Conservation (phyloP, 2,888 invertebrate genomes). For the Meiosimyza platycephala region DNA sequence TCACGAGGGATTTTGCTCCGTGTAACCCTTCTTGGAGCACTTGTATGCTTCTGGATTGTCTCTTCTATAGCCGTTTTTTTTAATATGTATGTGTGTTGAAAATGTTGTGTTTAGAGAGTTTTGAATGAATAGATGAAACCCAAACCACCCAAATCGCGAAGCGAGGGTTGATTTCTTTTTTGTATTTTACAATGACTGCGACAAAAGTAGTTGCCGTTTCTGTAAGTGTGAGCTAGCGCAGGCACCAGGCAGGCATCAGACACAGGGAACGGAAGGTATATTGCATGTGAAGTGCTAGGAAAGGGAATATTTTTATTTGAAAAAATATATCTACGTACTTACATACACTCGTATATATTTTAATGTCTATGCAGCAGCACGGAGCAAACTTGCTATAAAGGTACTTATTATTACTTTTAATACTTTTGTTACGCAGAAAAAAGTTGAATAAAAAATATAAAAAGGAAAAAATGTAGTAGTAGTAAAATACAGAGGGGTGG, state of each 20-base stretch:
- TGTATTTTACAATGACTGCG: constrained; percentile 44
- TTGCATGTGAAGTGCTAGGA: constrained; percentile 41
- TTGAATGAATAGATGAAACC: constrained; percentile 62
- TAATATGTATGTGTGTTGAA: constrained; percentile 32
- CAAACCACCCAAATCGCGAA: constrained; percentile 53
- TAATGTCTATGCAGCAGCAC: constrained; percentile 54
- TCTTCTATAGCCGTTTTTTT: constrained; percentile 28
- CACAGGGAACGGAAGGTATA: constrained; percentile 6
- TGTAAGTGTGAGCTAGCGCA: constrained; percentile 59
- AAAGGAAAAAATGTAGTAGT: constrained; percentile 2
- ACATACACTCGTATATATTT: constrained; percentile 46
- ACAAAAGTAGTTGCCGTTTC: constrained; percentile 54
- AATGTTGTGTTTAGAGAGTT: constrained; percentile 57
- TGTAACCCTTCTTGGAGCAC: constrained; percentile 39
- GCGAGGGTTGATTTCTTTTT: constrained; percentile 60
- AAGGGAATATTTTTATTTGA: constrained; percentile 60
- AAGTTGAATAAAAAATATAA: constrained; percentile 19
- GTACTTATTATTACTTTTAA: constrained; percentile 65
- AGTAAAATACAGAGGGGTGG: background rate
- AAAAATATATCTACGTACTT: constrained; percentile 37
- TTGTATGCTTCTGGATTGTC: constrained; percentile 33
- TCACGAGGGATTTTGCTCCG: constrained; percentile 35
- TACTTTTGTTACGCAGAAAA: constrained; percentile 50
- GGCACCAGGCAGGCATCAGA: constrained; percentile 5
- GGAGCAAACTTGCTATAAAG: constrained; percentile 49